A percentile compares a stretch with the other conserved stretches of the same genome.
Evolutionary conservation across 37 sponge, comb jelly and placozoan species (phyloP).

Genomic region (Crambe crambe): DNA sequence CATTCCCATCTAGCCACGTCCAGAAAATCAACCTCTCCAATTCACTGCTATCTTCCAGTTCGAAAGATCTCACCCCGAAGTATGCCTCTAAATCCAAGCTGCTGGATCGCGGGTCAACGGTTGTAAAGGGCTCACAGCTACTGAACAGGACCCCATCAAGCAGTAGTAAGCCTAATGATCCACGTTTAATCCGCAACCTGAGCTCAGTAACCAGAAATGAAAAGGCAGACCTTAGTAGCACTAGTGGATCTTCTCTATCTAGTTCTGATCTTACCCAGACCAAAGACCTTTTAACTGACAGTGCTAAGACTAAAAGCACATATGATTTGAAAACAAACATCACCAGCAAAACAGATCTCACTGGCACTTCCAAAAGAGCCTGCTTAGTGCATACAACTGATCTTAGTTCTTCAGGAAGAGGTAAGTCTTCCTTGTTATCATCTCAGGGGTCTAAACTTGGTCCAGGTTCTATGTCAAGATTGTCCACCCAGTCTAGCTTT

Average conservation of each 20-base stretch:
- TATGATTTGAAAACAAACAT: neutral
- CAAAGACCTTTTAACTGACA: too few species aligned
- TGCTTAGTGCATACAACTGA: neutral
- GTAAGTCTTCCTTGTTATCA: too few species aligned
- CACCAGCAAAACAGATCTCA: neutral
- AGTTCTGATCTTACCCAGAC: neutral
- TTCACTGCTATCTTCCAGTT: conserved; percentile 2
- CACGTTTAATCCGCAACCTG: too few species aligned
- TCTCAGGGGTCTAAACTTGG: too few species aligned
- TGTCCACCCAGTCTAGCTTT: neutral
- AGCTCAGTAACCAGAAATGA: too few species aligned
- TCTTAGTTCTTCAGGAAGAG: too few species aligned
- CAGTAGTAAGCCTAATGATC: too few species aligned
- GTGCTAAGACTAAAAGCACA: neutral
- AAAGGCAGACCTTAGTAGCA: too few species aligned
- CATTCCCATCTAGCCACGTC: neutral
- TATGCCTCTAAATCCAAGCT: too few species aligned
- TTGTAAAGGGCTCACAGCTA: too few species aligned
- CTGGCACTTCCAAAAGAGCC: neutral
- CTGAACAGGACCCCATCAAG: too few species aligned
- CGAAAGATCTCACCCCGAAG: neutral
- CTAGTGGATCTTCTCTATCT: neutral
- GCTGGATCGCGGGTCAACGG: too few species aligned
- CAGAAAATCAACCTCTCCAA: neutral
- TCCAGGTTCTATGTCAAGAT: neutral